These are phyloP conservation scores for Blera fallax DNA, from an alignment of 2,888 invertebrate genomes.

Conservation along the genomic window DNA sequence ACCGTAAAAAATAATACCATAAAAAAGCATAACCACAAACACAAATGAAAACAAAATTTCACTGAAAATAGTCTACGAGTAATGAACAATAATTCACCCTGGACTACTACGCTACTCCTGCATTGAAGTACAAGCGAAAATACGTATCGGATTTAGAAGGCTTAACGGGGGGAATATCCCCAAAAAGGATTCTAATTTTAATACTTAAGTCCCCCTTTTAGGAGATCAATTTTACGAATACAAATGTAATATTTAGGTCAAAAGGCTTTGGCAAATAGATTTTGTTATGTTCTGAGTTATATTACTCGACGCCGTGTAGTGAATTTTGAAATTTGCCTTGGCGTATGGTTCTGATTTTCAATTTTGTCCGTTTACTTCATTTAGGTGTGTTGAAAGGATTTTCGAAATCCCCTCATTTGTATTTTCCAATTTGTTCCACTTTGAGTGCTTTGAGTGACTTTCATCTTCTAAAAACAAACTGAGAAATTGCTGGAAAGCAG, in stretches of 20 bases:
- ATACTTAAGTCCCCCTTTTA: not conserved
- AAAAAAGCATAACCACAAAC: not conserved
- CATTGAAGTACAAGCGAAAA: not conserved
- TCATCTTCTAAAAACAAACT: too few relatives aligned
- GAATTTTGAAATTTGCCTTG: not conserved
- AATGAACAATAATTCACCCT: not conserved
- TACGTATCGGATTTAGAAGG: not conserved
- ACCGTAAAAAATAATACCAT: not conserved
- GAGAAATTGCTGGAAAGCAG: not conserved
- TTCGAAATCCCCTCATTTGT: not conserved
- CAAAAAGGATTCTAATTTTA: slow-evolving; percentile 12
- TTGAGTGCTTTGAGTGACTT: not conserved
- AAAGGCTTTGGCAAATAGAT: not conserved
- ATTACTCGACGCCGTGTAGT: not conserved
- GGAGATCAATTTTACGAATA: slow-evolving; percentile 10
- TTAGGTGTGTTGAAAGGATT: not conserved
- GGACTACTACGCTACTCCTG: not conserved
- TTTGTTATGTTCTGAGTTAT: not conserved
- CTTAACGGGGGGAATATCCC: not conserved
- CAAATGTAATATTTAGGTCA: not conserved
- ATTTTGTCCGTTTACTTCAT: not conserved
- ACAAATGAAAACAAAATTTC: not conserved
- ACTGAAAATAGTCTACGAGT: not conserved
- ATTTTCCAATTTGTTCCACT: not conserved
- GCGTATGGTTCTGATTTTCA: not conserved